Conservation (phyloP, 1,140 invertebrate genomes). For the Stenopsyche tienmushanensis region DNA sequence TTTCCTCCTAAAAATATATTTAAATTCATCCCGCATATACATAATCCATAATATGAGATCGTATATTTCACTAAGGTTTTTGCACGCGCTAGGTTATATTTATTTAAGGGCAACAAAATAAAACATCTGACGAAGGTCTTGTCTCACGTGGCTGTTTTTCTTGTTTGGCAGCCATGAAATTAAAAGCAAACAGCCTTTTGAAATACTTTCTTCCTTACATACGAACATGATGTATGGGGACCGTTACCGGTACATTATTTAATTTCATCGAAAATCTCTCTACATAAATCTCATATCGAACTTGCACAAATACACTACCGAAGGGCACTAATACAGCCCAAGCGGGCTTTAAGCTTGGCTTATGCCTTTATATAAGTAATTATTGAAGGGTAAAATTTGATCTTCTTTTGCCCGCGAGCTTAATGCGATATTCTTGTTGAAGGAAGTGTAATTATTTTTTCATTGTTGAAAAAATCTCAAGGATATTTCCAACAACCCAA, state of each 20-base stretch:
- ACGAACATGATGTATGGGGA: conserved; percentile 29
- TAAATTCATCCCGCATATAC: background rate
- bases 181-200: conserved; percentile 39
- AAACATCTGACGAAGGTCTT: conserved; percentile 39
- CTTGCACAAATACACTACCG: background rate
- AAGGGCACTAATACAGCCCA: too few species aligned
- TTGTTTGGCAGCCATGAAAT: conserved; percentile 41
- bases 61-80: background rate
- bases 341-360: too few species aligned
- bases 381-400: background rate
- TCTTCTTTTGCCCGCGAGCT: conserved; percentile 1
- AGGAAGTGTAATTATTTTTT: background rate
- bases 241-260: conserved; percentile 8
- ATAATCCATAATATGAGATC: background rate
- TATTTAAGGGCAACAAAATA: conserved; percentile 31
- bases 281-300: background rate
- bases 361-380: too few species aligned
- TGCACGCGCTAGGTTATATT: conserved; percentile 23
- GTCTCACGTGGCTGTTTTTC: conserved; percentile 31
- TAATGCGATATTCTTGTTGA: background rate
- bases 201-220: conserved; percentile 24
- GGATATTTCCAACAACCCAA: background rate
- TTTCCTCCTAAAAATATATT: background rate
- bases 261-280: conserved; percentile 3
- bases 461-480: background rate